Conservation (phyloP, 2,797 vertebrate genomes). For the Premnoplex brunnescens region DNA sequence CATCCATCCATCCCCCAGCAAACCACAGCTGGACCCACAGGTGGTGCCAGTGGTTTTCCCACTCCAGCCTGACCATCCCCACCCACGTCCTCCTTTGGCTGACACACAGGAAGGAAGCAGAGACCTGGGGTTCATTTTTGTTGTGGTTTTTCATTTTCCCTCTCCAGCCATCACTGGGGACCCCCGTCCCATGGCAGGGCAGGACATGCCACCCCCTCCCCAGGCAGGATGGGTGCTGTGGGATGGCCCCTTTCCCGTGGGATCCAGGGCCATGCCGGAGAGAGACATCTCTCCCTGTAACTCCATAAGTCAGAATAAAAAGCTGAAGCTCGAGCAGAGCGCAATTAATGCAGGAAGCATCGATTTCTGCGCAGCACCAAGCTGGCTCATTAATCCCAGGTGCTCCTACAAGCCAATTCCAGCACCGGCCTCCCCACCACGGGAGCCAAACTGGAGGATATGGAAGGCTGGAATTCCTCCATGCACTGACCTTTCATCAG, state of each 20-base stretch:
- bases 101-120: not conserved
- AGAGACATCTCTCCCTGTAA: constrained; percentile 66
- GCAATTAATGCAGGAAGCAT: constrained; percentile 77
- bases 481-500: constrained; percentile 25
- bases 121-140: not conserved
- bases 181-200: accelerated
- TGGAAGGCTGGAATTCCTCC: constrained; percentile 63
- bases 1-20: not conserved
- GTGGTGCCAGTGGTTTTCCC: not conserved
- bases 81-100: not conserved
- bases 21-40: not conserved
- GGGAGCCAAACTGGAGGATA: constrained; percentile 24
- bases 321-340: constrained; percentile 33
- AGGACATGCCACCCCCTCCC: accelerated
- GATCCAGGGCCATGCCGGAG: not conserved
- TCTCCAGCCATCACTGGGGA: not conserved
- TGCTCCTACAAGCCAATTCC: constrained; percentile 67
- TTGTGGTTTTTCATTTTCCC: not conserved
- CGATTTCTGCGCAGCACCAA: constrained; percentile 74
- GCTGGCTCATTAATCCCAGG: constrained; percentile 81
- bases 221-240: accelerated
- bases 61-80: not conserved
- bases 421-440: constrained; percentile 22
- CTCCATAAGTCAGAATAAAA: constrained; percentile 75
- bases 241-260: not conserved